phyloP scores from a whole-genome alignment of 35 echinoderm and acorn worm genomes.

The Anneissia japonica region DNA sequence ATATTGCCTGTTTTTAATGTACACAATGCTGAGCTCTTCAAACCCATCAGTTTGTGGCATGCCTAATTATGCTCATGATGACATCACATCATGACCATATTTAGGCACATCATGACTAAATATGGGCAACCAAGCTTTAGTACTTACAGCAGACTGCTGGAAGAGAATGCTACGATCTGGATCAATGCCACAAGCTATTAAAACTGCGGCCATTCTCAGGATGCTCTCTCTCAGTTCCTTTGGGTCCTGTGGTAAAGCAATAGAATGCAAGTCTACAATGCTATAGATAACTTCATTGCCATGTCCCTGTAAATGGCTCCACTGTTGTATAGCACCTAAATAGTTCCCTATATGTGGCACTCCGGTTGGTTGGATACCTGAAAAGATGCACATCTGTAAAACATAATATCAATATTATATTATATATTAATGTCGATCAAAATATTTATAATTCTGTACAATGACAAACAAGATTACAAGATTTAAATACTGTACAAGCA shows the following conservation, averaged over 20 bases:
- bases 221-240: conserved; percentile 49
- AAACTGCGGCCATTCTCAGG: conserved; percentile 50
- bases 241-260: conserved; percentile 89
- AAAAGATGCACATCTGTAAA: conserved; percentile 56
- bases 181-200: conserved; percentile 82
- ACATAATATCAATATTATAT: not conserved
- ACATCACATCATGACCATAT: no score
- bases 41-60: no score
- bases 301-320: conserved; percentile 76
- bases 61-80: no score
- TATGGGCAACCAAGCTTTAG: no score
- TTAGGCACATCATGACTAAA: no score
- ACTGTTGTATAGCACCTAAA: conserved; percentile 80
- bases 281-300: conserved; percentile 45
- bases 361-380: conserved; percentile 95
- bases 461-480: no score
- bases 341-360: conserved; percentile 91
- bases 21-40: no score
- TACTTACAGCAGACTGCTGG: conserved; percentile 92
- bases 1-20: no score
- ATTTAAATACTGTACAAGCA: no score
- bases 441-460: no score
- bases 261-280: conserved; percentile 86
- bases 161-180: conserved; percentile 76
- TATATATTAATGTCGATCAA: no score